These are phyloP conservation scores for Poecilia gillii DNA, from an alignment of 2,797 vertebrate genomes.

Conservation along the genomic window DNA sequence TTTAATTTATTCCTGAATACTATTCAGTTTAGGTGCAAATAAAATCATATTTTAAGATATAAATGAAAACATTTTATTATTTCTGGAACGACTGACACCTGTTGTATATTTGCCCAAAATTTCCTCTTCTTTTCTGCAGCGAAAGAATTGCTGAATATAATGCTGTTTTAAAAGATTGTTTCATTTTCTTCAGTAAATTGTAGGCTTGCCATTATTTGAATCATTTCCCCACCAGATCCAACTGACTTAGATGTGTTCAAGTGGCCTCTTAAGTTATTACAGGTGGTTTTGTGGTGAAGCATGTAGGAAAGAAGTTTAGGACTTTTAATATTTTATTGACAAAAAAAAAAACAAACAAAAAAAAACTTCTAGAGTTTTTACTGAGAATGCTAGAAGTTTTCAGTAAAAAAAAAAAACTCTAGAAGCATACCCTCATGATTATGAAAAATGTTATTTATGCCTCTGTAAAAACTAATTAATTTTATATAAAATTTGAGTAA, in stretches of 20 bases:
- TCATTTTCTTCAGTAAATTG: not conserved
- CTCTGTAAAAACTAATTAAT: not conserved
- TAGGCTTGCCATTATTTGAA: not conserved
- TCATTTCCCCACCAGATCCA: not conserved
- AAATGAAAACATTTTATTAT: not conserved
- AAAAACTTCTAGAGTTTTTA: too few species aligned
- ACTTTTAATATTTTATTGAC: too few species aligned
- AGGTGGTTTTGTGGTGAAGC: not conserved
- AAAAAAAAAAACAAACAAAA: too few species aligned
- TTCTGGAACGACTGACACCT: not conserved
- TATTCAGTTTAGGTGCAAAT: not conserved
- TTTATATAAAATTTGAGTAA: not conserved
- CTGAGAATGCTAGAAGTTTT: not conserved
- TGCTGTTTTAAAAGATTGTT: not conserved
- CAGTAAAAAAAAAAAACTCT: not conserved
- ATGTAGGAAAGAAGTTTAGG: not conserved
- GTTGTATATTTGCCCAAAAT: not conserved
- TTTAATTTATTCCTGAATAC: conserved; percentile 2
- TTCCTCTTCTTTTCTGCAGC: not conserved
- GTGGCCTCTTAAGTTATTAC: not conserved
- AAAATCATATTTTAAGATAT: not conserved
- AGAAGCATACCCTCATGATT: not conserved
- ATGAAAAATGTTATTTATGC: not conserved
- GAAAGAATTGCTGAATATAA: not conserved
- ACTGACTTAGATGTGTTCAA: not conserved